Percentiles rank a stretch among this genome's conserved stretches.
phyloP scores from a whole-genome alignment of 2,113 vertebrate genomes.

The Cebidichthys violaceus region DNA sequence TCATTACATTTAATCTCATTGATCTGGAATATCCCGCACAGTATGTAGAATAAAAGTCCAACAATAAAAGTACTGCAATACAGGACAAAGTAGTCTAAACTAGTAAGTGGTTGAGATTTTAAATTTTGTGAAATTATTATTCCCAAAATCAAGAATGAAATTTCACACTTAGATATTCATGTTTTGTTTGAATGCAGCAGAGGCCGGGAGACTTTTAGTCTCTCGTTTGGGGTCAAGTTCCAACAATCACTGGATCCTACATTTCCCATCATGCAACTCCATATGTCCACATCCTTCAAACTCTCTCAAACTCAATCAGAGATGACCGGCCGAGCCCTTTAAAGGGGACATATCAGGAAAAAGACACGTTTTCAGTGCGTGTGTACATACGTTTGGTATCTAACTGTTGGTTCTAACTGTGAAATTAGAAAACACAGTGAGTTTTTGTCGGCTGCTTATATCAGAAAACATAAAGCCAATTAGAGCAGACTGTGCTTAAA shows the following conservation, averaged over 20 bases:
- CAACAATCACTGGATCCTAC: background rate
- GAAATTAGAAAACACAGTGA: background rate
- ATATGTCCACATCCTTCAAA: background rate
- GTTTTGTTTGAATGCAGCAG: background rate
- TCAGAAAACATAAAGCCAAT: background rate
- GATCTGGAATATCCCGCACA: background rate
- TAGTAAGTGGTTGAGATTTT: background rate
- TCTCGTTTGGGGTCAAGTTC: no score
- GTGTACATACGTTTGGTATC: background rate
- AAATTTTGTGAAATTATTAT: background rate
- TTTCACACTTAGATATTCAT: background rate
- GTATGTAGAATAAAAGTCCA: background rate
- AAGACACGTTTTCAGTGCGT: background rate
- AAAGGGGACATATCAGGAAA: no score
- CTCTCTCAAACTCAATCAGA: background rate
- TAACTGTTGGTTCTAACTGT: no score
- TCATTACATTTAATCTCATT: background rate
- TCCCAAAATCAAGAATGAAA: background rate
- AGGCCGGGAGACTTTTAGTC: background rate
- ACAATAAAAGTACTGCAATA: background rate
- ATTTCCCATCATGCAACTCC: background rate
- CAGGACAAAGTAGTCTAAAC: background rate
- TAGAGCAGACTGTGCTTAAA: background rate
- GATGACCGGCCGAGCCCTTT: background rate
- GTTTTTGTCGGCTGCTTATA: no score